These are phyloP conservation scores for Enteromius radiatus DNA, from an alignment of 2,797 vertebrate genomes.

Conservation along the genomic window DNA sequence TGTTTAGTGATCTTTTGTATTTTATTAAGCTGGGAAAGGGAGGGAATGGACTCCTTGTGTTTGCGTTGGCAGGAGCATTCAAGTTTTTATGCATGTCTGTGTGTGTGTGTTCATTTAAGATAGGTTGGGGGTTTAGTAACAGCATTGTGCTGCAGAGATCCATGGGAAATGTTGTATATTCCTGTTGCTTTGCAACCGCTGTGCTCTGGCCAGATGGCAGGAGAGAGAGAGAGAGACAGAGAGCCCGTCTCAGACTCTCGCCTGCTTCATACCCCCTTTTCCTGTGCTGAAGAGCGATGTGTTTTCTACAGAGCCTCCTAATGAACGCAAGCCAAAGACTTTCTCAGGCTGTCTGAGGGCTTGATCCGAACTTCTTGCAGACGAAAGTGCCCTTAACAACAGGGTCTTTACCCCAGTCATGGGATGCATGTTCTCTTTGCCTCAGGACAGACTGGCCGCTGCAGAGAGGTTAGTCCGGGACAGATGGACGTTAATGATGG, in stretches of 20 bases:
- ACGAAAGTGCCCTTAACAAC: not conserved
- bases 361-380: not conserved
- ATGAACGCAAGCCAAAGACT: not conserved
- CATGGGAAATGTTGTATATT: slow-evolving; percentile 52
- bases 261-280: slow-evolving; percentile 24
- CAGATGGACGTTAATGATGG: not conserved
- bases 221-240: slow-evolving; percentile 32
- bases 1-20: not conserved
- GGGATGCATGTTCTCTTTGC: slow-evolving; percentile 56
- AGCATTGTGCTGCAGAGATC: slow-evolving; percentile 20
- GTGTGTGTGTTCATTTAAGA: not conserved
- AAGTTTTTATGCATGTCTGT: not conserved
- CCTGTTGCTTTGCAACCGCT: slow-evolving; percentile 35
- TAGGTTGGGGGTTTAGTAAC: not conserved
- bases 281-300: not conserved
- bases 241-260: slow-evolving; percentile 19
- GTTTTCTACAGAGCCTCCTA: slow-evolving; percentile 26
- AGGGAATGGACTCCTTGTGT: slow-evolving; percentile 13
- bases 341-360: not conserved
- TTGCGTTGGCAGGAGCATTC: slow-evolving; percentile 14
- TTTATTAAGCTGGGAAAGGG: slow-evolving; percentile 21
- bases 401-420: slow-evolving; percentile 36
- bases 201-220: slow-evolving; percentile 50
- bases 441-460: slow-evolving; percentile 51
- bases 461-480: slow-evolving; percentile 55